Base-by-base conservation (phyloP, 2,113 vertebrate genomes). In the Arvicanthis niloticus region DNA sequence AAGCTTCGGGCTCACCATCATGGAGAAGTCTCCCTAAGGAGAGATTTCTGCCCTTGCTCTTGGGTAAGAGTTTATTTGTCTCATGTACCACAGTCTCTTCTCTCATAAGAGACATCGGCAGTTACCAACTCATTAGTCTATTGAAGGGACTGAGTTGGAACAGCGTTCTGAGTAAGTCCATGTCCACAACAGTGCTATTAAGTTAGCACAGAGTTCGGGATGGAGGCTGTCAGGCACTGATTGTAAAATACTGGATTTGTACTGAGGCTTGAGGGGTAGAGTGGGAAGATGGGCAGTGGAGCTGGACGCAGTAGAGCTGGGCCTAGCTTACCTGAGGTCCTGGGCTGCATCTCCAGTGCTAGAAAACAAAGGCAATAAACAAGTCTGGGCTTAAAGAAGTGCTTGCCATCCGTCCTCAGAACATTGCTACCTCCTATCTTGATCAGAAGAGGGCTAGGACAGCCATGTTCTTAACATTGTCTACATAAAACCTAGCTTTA, bases 181-280 rank as follows among this genome's bases (percentile, higher is more conserved):
- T 31, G 1, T 62, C 78, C 62, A 68, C 85, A 53, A 45, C 84
- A 53, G 76, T 75, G 37, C 82, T n/a, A 56, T 51, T 70, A 76
- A 70, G 45, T 78, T 88, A 88, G 53, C 51, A 77, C 67, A 40
- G 56, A 45, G 48, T 62, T 62, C 62, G 58, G 15, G 24, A 51
- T 53, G 84, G 60, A 77, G 13, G 45, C 45, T 19, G 45, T 90
- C 65, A 58, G 53, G 12, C 7, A 88, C 37, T 84, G 58, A 58
- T 75, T 84, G 76, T 75, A 67, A 92, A 95, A 48, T 62, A 91
- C 0, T 92, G 34, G 72, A 40, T 91, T 77, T 92, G 48, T 70
- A 13, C 62, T 34, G 58, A 62, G 37, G 82, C 7, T 92, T 87
- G 45, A 5, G 58, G 56, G 62, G 16, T 21, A 56, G 72, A 7